Conservation (phyloP, 2,888 invertebrate species). For the Lottia scabra region DNA sequence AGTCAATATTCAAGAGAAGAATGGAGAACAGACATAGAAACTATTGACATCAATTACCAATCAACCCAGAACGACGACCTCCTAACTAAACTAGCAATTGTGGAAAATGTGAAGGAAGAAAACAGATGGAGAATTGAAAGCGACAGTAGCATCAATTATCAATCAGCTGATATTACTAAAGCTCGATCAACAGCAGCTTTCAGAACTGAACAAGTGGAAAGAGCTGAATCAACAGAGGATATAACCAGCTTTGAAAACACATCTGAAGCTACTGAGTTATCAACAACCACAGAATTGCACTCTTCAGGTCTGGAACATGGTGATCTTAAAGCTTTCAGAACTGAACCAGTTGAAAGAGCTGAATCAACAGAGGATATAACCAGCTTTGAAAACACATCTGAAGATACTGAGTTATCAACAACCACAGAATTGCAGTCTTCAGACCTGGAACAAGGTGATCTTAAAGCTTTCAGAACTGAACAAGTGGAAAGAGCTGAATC, state of each 20-base stretch:
- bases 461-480: background rate
- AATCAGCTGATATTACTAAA: no score
- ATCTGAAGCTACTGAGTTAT: background rate
- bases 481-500: background rate
- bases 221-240: background rate
- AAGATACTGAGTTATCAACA: background rate
- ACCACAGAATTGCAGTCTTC: background rate
- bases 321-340: background rate
- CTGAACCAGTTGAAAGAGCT: background rate
- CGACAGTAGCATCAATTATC: no score
- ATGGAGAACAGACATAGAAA: background rate
- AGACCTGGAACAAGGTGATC: background rate
- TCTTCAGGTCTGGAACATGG: background rate
- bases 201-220: background rate
- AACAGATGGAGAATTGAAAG: no score
- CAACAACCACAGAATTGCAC: background rate
- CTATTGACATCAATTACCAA: background rate
- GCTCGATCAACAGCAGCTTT: no score
- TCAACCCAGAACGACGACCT: background rate
- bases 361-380: background rate
- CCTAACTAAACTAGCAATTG: no score
- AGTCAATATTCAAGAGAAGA: background rate
- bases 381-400: background rate
- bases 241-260: background rate
- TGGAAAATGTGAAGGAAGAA: no score